Evolutionary conservation across 1,140 invertebrate genomes (phyloP).

Genomic region (Penaeus vannamei): DNA sequence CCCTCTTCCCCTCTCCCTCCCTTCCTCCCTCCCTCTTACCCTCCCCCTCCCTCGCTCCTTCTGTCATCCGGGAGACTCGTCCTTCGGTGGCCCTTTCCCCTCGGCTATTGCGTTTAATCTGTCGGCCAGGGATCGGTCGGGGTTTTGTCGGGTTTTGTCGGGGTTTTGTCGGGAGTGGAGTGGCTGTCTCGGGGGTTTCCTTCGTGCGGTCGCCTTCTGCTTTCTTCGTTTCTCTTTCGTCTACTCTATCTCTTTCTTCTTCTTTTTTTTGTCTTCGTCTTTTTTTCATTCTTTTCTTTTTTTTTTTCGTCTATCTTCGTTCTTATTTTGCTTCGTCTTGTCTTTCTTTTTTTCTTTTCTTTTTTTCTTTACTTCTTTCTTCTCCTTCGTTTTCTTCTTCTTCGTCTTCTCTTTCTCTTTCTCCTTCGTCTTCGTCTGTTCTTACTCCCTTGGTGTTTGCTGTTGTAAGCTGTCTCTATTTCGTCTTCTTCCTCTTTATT

Average conservation of each 20-base stretch:
- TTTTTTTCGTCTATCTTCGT: too few species aligned
- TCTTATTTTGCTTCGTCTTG: too few species aligned
- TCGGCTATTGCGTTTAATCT: background rate
- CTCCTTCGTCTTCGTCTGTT: background rate
- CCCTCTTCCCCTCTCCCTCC: background rate
- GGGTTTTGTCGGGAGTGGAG: background rate
- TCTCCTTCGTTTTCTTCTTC: too few species aligned
- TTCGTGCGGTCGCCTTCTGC: background rate
- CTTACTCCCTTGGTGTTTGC: background rate
- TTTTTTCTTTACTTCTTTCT: too few species aligned
- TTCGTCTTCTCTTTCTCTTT: background rate
- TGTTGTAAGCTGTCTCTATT: too few species aligned
- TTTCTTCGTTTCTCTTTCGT: background rate
- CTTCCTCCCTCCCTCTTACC: background rate
- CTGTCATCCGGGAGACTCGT: too few species aligned
- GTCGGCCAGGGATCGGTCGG: background rate
- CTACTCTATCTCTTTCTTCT: too few species aligned
- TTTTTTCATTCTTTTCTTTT: too few species aligned
- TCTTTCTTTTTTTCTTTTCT: too few species aligned
- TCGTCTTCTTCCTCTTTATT: too few species aligned
- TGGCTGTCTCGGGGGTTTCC: background rate
- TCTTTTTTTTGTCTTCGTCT: too few species aligned
- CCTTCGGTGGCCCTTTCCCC: background rate
- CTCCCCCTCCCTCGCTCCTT: background rate
- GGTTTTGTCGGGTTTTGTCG: too few species aligned